Evolutionary conservation across 2,797 vertebrate species (phyloP).

Genomic region (Mus minutoides): DNA sequence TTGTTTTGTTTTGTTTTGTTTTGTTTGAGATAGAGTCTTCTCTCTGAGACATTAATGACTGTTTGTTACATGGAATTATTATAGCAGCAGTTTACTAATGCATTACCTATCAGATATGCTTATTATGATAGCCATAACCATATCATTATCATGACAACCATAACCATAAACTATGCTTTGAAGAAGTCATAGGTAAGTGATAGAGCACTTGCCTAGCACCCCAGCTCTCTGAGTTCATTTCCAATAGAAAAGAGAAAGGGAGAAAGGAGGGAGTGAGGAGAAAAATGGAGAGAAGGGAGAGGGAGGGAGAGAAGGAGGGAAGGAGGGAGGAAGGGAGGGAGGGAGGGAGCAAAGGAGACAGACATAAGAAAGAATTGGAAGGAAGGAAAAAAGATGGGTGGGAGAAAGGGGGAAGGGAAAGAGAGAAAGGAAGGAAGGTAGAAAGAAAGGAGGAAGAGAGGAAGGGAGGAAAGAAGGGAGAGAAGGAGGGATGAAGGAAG

Average conservation of each 20-base stretch:
- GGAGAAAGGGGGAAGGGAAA: too few relatives aligned
- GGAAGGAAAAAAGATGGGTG: too few relatives aligned
- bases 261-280: too few relatives aligned
- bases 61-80: neutral
- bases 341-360: too few relatives aligned
- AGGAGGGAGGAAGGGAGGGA: neutral
- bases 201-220: neutral
- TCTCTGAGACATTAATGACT: neutral
- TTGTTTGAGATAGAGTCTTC: neutral
- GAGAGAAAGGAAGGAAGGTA: neutral
- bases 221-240: neutral
- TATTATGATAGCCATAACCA: conserved; percentile 17
- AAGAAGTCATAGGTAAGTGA: neutral
- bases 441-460: neutral
- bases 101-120: neutral
- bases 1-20: neutral
- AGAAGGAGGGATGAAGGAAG: neutral
- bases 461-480: too few relatives aligned
- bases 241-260: neutral
- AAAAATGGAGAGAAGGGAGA: too few relatives aligned
- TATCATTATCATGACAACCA: neutral
- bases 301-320: neutral
- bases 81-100: neutral
- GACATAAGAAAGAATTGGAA: neutral
- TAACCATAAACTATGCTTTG: neutral